These are phyloP conservation scores for Mechanitis messenoides DNA, from an alignment of 2,888 invertebrate genomes.

Conservation along the genomic window DNA sequence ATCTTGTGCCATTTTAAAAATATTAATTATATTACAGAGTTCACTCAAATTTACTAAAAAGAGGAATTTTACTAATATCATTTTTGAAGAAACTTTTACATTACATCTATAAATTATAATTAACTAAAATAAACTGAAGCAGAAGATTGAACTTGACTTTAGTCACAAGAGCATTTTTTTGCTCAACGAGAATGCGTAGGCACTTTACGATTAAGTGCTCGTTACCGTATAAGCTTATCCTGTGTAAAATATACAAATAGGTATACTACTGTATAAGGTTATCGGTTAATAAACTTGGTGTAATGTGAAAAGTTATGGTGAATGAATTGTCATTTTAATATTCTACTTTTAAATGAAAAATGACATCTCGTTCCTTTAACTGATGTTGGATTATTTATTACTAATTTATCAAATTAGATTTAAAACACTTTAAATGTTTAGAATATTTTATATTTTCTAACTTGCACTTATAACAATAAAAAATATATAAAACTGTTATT, in stretches of 20 bases:
- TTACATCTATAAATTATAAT: neutral
- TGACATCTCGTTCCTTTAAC: constrained; percentile 71
- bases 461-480: constrained; percentile 1
- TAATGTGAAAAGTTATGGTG: constrained; percentile 49
- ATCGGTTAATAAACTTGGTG: constrained; percentile 39
- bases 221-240: constrained; percentile 16
- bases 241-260: constrained; percentile 15
- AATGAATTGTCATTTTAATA: constrained; percentile 65
- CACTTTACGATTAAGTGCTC: constrained; percentile 28
- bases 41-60: no score
- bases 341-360: constrained; percentile 34
- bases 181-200: constrained; percentile 44
- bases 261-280: constrained; percentile 17
- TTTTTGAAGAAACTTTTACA: neutral
- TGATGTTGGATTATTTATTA: constrained; percentile 39
- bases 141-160: constrained; percentile 47
- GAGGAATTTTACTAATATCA: no score
- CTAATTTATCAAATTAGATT: constrained; percentile 11
- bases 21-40: no score
- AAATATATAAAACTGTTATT: constrained; percentile 3
- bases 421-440: neutral
- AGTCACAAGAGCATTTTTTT: constrained; percentile 39
- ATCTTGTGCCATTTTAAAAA: no score
- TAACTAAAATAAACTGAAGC: constrained; percentile 7
- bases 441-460: constrained; percentile 4